Base-by-base conservation (phyloP, 1,140 invertebrate species). In the Amphibalanus amphitrite region DNA sequence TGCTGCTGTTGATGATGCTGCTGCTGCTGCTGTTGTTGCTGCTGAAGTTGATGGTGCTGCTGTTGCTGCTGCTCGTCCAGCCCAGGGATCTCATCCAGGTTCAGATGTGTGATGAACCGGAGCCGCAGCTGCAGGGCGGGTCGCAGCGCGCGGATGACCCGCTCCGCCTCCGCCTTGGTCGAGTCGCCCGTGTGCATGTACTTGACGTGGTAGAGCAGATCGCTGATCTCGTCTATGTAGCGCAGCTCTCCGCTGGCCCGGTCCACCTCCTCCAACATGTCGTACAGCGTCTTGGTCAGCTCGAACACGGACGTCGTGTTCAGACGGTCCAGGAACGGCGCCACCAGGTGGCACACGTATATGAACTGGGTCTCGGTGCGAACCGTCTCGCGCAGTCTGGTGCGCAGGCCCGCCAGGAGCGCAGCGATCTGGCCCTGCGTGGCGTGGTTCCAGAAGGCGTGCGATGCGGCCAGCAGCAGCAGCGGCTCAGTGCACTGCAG, bases 141-240 rank as follows among this genome's bases (percentile, higher is more conserved):
- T 28, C 93, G 83, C 28, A 97, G 79, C 77, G 89, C 89, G 47
- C 90, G 84, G 69, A 97, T 95, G 47, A 95, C 89, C 38, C 85
- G 86, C 80, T 97, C 94, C 0, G 94, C 87, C 78, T 97, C 94
- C 72, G 86, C 89, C 78, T 96, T 97, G 82, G 96, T 90, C 69
- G 88, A 88, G 80, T 98, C 93, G 0, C 95, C 95, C 30, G 96
- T 92, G 82, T 95, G 96, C 89, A 96, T 97, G 78, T 98, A 98
- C 81, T 98, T 98, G 70, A 86, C 84, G 76, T 86, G 84, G 76
- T 85, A 97, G 86, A 98, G 82, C 78, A 97, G 85, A 82, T 97
- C 95, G 80, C 92, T 94, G 74, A 97, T 91, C 0, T 92, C 86
- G 81, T 97, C 93, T 82, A 96, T 93, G 78, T 92, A 92, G 69